Conservation (phyloP, 2,888 invertebrate genomes). For the Microplitis manilae region DNA sequence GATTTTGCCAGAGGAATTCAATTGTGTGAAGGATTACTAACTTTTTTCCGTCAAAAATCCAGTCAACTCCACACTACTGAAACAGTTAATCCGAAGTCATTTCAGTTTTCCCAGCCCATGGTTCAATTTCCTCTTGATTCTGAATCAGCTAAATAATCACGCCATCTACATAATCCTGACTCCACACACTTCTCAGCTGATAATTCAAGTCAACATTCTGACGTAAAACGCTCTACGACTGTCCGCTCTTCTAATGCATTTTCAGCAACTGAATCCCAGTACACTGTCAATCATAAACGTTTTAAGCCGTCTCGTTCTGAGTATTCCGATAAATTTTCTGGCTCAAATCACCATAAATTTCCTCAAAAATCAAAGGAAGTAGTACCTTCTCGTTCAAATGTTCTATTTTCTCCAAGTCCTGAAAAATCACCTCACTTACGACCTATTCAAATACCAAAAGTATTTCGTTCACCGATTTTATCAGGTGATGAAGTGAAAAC, state of each 20-base stretch:
- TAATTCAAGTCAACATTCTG: background rate
- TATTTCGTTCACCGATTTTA: background rate
- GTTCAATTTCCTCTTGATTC: background rate
- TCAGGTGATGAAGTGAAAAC: background rate
- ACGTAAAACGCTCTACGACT: background rate
- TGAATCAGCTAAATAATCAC: background rate
- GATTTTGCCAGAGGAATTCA: constrained; percentile 1
- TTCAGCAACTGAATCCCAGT: background rate
- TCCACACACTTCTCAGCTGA: background rate
- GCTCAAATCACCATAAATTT: background rate
- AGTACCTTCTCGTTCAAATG: background rate
- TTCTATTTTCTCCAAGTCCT: background rate
- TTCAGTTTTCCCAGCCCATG: background rate
- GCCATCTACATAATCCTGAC: background rate
- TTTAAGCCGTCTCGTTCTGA: background rate
- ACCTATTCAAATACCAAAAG: background rate
- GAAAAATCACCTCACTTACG: background rate
- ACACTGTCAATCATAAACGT: background rate
- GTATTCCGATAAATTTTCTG: background rate
- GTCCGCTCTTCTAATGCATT: background rate
- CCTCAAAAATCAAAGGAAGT: background rate
- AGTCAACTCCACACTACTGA: background rate
- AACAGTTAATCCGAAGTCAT: background rate
- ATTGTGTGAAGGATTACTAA: background rate
- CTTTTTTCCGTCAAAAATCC: background rate